Base-by-base conservation (phyloP, 2,113 vertebrate species). In the Hemicordylus capensis region DNA sequence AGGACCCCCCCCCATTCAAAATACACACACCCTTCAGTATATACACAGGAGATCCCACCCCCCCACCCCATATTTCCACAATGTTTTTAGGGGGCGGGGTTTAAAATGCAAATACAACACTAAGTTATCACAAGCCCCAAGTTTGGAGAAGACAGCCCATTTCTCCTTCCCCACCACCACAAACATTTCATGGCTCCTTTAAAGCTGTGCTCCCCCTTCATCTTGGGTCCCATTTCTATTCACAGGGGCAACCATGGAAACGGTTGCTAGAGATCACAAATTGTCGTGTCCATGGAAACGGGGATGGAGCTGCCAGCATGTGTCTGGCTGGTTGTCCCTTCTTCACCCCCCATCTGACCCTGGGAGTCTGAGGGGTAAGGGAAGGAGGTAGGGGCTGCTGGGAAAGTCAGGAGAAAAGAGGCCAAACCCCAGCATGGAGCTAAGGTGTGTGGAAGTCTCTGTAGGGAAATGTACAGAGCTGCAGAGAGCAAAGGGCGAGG, bases 171-270 rank as follows among this genome's bases (percentile, higher is more conserved):
- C 74, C 17, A 58, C 26, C 31, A 7, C 34, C 19, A 19, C 79
- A 39, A 39, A 63, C n/a, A 37, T 28, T 79, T 78, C 61, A 34
- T 26, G 67, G 61, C 63, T 76, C 28, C 37, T 84, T 80, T 85
- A 85, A 85, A 85, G 42, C 56, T 3, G 73, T 51, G 39, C 66
- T 63, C 84, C 76, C 76, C 58, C 59, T 79, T 72, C 84, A 73
- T 63, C 59, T 85, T 72, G 67, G 84, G 76, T 82, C 42, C 28
- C 80, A 70, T 82, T 39, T 77, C 84, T 88, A 83, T 78, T 90
- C 64, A 58, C 75, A 85, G 67, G 84, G 64, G 87, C 84, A 85
- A 85, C 89, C 85, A 87, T 92, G 91, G 91, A 90, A 90, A 92
- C 91, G 6, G 87, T 90, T 88, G 64, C 89, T 86, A 90, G 58